phyloP scores from a whole-genome alignment of 1,140 invertebrate species.

The Cheumatopsyche charites region DNA sequence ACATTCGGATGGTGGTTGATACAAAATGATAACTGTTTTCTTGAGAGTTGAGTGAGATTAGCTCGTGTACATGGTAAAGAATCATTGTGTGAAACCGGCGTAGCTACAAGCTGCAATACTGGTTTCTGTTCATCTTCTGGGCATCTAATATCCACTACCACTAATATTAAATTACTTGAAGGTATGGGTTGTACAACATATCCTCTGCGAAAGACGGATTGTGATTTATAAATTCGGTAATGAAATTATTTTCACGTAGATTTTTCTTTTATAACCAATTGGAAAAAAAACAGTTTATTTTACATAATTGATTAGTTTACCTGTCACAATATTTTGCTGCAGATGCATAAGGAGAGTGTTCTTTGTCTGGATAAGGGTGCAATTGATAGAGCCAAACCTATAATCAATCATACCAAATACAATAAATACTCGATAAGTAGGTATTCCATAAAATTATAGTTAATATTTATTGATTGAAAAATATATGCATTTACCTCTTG shows the following conservation, averaged over 20 bases:
- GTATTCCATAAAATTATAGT: not conserved
- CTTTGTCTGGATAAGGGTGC: conserved; percentile 51
- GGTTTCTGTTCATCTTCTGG: conserved; percentile 54
- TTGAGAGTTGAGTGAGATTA: conserved; percentile 62
- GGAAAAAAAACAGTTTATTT: not conserved
- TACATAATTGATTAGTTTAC: conserved; percentile 31
- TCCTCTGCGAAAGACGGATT: conserved; percentile 61
- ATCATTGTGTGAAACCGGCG: conserved; percentile 68
- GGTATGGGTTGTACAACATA: conserved; percentile 84
- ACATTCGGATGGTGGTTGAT: conserved; percentile 74
- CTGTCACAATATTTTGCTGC: conserved; percentile 55
- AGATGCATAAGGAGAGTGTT: conserved; percentile 49
- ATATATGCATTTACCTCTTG: conserved; percentile 62
- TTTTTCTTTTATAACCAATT: not conserved
- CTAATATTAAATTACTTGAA: conserved; percentile 81
- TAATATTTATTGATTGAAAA: not conserved
- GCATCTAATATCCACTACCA: conserved; percentile 78
- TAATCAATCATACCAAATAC: conserved; percentile 26
- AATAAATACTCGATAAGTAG: not conserved
- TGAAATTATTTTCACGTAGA: conserved; percentile 7
- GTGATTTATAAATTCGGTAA: conserved; percentile 20
- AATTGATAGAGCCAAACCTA: conserved; percentile 57
- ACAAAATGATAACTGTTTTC: conserved; percentile 69
- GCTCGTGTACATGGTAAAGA: conserved; percentile 69
- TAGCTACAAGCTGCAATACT: conserved; percentile 65